These are phyloP conservation scores for Hydrotaea cyrtoneurina DNA, from an alignment of 2,888 invertebrate species.

Conservation along the genomic window DNA sequence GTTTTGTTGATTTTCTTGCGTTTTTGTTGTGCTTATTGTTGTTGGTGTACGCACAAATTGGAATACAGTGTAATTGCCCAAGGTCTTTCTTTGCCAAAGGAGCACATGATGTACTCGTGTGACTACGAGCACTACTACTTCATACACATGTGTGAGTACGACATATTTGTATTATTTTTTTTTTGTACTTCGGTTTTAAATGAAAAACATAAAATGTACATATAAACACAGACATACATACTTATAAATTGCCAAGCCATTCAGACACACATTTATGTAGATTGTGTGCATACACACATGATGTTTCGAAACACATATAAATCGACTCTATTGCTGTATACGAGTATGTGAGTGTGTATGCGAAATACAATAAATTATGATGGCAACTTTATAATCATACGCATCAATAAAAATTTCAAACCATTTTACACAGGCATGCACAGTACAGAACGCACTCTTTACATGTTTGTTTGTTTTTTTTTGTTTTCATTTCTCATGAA, in stretches of 20 bases:
- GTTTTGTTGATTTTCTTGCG: neutral
- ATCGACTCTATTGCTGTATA: neutral
- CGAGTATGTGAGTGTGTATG: neutral
- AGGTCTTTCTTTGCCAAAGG: constrained; percentile 24
- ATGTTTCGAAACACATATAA: neutral
- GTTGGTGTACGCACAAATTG: constrained; percentile 26
- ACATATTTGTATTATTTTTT: too few relatives aligned
- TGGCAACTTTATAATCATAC: constrained; percentile 56
- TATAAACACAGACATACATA: neutral
- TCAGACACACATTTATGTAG: neutral
- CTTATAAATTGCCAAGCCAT: too few relatives aligned
- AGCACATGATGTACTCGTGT: neutral
- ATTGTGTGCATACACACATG: neutral
- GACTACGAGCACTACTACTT: neutral
- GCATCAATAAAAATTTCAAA: constrained; percentile 58
- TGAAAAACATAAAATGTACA: constrained; percentile 15
- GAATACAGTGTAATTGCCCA: constrained; percentile 32
- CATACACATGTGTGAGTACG: neutral
- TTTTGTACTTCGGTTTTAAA: constrained; percentile 25
- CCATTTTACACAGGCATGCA: neutral
- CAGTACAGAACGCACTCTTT: neutral
- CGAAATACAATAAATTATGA: constrained; percentile 45
- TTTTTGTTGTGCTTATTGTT: neutral
- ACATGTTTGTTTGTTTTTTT: neutral
- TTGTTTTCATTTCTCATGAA: too few relatives aligned